These are phyloP conservation scores for Conus ventricosus DNA, from an alignment of 1,140 invertebrate genomes.

Conservation along the genomic window DNA sequence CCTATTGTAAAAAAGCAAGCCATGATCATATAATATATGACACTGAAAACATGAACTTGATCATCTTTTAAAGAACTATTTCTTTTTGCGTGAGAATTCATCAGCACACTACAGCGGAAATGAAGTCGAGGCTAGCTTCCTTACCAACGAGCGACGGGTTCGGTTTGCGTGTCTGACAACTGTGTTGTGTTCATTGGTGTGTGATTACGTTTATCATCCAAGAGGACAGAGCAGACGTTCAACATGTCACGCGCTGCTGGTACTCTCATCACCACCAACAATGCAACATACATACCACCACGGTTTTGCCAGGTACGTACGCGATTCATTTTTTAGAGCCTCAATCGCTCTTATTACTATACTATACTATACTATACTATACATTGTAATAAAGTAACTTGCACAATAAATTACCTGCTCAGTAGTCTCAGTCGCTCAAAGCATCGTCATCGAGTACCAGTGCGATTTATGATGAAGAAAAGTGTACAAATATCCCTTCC, in stretches of 20 bases:
- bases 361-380: no score
- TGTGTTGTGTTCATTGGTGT: background rate
- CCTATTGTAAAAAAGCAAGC: no score
- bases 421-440: no score
- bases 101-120: background rate
- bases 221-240: background rate
- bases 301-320: constrained; percentile 73
- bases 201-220: background rate
- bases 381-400: no score
- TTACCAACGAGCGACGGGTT: background rate
- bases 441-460: no score
- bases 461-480: no score
- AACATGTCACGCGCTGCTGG: constrained; percentile 74
- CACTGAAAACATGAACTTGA: no score
- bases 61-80: background rate
- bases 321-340: no score
- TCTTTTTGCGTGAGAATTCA: background rate
- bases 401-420: no score
- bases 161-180: background rate
- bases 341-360: no score
- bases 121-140: constrained; percentile 9
- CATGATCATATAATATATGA: no score
- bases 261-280: constrained; percentile 74
- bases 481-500: no score
- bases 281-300: constrained; percentile 74